These are phyloP conservation scores for Gryllus longicercus DNA, from an alignment of 2,888 invertebrate species.

Conservation along the genomic window DNA sequence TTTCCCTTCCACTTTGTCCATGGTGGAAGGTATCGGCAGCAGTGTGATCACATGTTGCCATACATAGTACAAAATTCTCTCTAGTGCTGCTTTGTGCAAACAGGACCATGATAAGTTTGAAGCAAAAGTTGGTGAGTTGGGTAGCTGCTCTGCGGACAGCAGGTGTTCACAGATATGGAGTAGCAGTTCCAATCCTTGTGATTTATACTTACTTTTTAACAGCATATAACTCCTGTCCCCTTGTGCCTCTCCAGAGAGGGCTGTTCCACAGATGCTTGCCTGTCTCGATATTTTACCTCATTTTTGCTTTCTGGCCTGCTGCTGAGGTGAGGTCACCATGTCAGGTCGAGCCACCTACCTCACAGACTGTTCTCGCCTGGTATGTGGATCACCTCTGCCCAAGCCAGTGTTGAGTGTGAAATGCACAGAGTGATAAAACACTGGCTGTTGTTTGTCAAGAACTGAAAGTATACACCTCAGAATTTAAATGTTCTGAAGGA, in stretches of 20 bases:
- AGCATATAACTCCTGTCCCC: background rate
- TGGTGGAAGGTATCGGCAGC: background rate
- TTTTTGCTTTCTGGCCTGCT: constrained; percentile 11
- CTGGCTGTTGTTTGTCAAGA: background rate
- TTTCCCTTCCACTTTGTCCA: background rate
- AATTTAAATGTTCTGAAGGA: background rate
- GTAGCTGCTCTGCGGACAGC: constrained; percentile 12
- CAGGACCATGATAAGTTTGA: background rate
- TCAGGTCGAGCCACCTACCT: background rate
- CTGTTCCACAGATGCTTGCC: background rate
- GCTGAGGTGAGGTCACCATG: background rate
- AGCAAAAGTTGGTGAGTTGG: background rate
- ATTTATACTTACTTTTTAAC: background rate
- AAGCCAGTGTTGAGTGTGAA: background rate
- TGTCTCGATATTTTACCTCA: constrained; percentile 17
- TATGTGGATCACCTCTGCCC: background rate
- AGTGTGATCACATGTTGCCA: background rate
- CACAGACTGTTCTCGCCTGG: background rate
- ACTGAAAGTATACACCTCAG: background rate
- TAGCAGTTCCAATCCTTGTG: background rate
- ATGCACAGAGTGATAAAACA: background rate
- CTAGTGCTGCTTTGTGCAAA: constrained; percentile 21
- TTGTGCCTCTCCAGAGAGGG: background rate
- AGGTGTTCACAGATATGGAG: background rate
- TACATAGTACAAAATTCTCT: constrained; percentile 11